A percentile compares a stretch with the other conserved stretches of the same genome.
Evolutionary conservation across 2,888 invertebrate genomes (phyloP).

Genomic region (Ennomos erosarius): DNA sequence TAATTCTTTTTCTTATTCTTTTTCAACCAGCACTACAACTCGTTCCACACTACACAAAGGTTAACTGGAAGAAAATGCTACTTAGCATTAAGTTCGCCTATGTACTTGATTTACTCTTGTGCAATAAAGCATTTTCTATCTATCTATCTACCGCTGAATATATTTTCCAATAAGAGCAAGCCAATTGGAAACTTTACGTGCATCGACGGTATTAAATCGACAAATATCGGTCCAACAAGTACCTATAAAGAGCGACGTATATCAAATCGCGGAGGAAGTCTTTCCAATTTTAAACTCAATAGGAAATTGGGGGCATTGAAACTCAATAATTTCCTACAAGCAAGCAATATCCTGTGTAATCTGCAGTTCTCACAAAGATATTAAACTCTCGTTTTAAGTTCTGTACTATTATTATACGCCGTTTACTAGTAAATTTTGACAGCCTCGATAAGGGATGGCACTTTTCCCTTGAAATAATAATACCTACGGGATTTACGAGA

Average conservation of each 20-base stretch:
- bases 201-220: slow-evolving; percentile 25
- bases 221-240: slow-evolving; percentile 28
- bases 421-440: slow-evolving; percentile 1
- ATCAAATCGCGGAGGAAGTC: slow-evolving; percentile 26
- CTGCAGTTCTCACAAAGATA: slow-evolving; percentile 16
- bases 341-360: slow-evolving; percentile 43
- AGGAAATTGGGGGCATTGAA: slow-evolving; percentile 46
- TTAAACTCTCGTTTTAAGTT: background rate
- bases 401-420: too few relatives aligned
- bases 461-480: slow-evolving; percentile 7
- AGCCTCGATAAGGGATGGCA: slow-evolving; percentile 4
- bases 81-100: too few relatives aligned
- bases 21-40: too few relatives aligned
- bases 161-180: slow-evolving; percentile 33
- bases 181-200: slow-evolving; percentile 29
- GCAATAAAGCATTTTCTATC: too few relatives aligned
- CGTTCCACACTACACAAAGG: too few relatives aligned
- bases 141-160: slow-evolving; percentile 25
- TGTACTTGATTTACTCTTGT: too few relatives aligned
- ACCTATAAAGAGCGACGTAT: slow-evolving; percentile 12
- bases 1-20: too few relatives aligned
- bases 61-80: too few relatives aligned
- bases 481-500: slow-evolving; percentile 22
- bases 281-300: slow-evolving; percentile 41
- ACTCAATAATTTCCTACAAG: slow-evolving; percentile 46